A percentile compares a stretch with the other conserved stretches of the same genome.
phyloP scores from a whole-genome alignment of 2,113 vertebrate genomes.

The Leucopsar rothschildi region DNA sequence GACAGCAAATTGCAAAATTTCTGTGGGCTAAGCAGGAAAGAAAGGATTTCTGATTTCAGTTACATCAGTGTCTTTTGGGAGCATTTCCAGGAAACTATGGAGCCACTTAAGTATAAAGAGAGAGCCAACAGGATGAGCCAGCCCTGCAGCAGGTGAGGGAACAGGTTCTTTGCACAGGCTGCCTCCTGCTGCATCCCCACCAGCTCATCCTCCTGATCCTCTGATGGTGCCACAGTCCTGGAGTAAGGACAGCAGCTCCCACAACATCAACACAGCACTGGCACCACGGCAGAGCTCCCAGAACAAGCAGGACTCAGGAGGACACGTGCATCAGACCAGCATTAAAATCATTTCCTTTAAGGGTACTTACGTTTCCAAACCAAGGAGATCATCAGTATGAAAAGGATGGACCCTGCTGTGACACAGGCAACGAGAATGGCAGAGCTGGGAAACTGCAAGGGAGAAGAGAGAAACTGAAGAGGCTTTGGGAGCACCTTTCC shows the following conservation, averaged over 20 bases:
- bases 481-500: neutral
- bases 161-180: neutral
- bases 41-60: neutral
- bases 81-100: neutral
- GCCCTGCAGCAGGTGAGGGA: neutral
- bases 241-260: neutral
- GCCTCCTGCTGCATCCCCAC: neutral
- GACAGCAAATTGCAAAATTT: neutral
- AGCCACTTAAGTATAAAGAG: neutral
- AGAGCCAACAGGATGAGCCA: neutral
- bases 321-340: neutral
- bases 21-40: neutral
- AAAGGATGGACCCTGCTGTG: neutral
- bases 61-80: neutral
- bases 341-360: rapidly evolving
- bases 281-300: neutral
- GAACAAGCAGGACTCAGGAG: neutral
- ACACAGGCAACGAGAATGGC: neutral
- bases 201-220: neutral
- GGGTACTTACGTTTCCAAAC: conserved; percentile 44
- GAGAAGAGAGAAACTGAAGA: neutral
- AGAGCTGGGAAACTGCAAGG: neutral
- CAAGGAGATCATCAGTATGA: rapidly evolving
- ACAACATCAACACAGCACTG: neutral
- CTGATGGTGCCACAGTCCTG: neutral